Conservation (phyloP, 2,797 vertebrate species). For the Microctenopoma stevenorrisi region DNA sequence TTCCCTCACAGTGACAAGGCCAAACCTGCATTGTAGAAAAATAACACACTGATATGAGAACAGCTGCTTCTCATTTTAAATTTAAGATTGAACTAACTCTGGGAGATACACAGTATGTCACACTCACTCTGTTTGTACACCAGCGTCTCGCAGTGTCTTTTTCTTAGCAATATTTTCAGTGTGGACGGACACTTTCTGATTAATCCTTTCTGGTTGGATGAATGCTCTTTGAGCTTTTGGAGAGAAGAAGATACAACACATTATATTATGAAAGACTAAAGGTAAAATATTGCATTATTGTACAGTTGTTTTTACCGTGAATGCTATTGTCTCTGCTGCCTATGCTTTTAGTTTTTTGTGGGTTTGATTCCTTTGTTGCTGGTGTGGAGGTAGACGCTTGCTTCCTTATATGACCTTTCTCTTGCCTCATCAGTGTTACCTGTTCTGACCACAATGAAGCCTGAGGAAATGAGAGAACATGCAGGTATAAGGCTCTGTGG, state of each 20-base stretch:
- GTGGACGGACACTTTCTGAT: slow-evolving; percentile 27
- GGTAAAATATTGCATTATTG: not conserved
- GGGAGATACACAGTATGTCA: not conserved
- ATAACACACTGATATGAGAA: not conserved
- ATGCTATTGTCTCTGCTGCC: slow-evolving; percentile 34
- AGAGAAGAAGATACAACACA: slow-evolving; percentile 8
- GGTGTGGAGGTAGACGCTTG: slow-evolving; percentile 37
- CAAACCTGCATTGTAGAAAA: slow-evolving; percentile 59
- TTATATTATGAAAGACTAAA: not conserved
- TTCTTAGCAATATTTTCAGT: slow-evolving; percentile 36
- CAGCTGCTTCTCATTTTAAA: not conserved
- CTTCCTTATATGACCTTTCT: slow-evolving; percentile 38
- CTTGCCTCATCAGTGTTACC: slow-evolving; percentile 25
- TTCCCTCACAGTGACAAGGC: slow-evolving; percentile 76
- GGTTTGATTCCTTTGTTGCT: slow-evolving; percentile 29
- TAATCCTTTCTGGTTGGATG: slow-evolving; percentile 31
- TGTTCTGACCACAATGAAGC: slow-evolving; percentile 58
- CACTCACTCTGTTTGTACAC: slow-evolving; percentile 83
- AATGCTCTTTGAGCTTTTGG: slow-evolving; percentile 51
- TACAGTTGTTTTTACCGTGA: slow-evolving; percentile 29
- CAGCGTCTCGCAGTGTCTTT: slow-evolving; percentile 52
- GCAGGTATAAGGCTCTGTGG: not conserved
- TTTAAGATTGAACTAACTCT: not conserved
- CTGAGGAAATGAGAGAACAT: slow-evolving; percentile 44
- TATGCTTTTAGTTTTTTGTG: slow-evolving; percentile 25